phyloP scores from a whole-genome alignment of 1,140 invertebrate genomes.

The Drosophila pseudoananassae region DNA sequence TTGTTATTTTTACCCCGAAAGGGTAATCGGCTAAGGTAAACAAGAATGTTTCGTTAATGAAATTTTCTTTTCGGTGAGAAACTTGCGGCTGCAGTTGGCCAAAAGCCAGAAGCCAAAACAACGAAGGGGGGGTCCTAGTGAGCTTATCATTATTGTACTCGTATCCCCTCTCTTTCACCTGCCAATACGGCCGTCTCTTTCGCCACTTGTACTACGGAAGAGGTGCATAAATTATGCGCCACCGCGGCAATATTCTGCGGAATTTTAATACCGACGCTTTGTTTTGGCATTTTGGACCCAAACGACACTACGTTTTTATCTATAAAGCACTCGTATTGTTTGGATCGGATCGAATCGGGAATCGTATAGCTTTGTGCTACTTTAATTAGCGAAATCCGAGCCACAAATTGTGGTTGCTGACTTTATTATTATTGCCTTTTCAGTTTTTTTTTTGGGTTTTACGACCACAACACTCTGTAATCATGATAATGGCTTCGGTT shows the following conservation, averaged over 20 bases:
- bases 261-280: constrained; percentile 40
- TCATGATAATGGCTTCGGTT: constrained; percentile 9
- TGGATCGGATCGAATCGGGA: constrained; percentile 1
- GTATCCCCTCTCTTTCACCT: not conserved
- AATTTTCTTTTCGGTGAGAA: constrained; percentile 9
- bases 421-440: constrained; percentile 1
- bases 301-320: constrained; percentile 7
- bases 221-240: constrained; percentile 63
- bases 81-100: constrained; percentile 44
- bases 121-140: not conserved
- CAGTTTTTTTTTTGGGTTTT: not conserved
- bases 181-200: not conserved
- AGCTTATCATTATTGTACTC: not conserved
- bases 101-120: constrained; percentile 34
- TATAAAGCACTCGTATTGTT: not conserved
- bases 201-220: constrained; percentile 32
- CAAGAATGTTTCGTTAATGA: constrained; percentile 45
- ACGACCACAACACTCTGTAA: constrained; percentile 25
- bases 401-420: constrained; percentile 13
- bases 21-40: constrained; percentile 23
- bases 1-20: not conserved
- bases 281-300: constrained; percentile 14
- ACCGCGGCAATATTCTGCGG: constrained; percentile 28
- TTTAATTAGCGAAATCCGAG: constrained; percentile 43
- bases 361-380: constrained; percentile 1